Base-by-base conservation (phyloP, 2,888 invertebrate species). In the Rhagium mordax region DNA sequence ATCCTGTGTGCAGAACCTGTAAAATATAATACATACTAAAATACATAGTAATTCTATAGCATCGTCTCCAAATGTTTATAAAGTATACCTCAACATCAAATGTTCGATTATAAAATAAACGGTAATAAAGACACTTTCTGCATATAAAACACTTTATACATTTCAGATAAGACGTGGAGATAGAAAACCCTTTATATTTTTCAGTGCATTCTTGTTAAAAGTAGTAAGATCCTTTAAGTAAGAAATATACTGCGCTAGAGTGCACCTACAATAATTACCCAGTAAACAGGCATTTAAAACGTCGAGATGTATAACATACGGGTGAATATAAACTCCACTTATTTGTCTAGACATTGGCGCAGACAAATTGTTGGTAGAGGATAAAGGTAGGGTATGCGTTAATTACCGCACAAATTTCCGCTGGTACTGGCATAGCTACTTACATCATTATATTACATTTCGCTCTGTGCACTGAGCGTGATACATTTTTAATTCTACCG, bases 241-340 rank as follows among this genome's bases (percentile, higher is more conserved):
- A 41, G 61, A 61, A 61, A 47, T 47, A 61, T 7, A 47, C 47
- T 13, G 61, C 47, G 8, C 47, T n/a, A 3, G 6, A 29, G 61
- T 18, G 61, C 61, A 47, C 41, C 61, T 61, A 61, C 41, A 61
- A 8, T 47, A 61, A 61, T 61, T 61, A 61, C 29, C 13, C n/a
- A 61, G 47, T 61, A 61, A 47, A 47, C 61, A 61, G 61, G 47
- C 61, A 47, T 61, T 61, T 47, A 61, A 47, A 61, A 61, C 24
- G 47, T 47, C 47, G 61, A 47, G 47, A 41, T 61, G n/a, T 48
- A n/a, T n/a, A 41, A 61, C 41, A 61, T 61, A 21, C 61, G 61
- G 61, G 47, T 47, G 41, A 18, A 21, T 41, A 41, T 13, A 61
- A 61, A 61, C 20, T 47, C 61, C 61, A 61, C 61, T 61, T 41